These are phyloP conservation scores for Cladopsammia gracilis DNA, from an alignment of 64 coral and sea anemone species.

Conservation along the genomic window DNA sequence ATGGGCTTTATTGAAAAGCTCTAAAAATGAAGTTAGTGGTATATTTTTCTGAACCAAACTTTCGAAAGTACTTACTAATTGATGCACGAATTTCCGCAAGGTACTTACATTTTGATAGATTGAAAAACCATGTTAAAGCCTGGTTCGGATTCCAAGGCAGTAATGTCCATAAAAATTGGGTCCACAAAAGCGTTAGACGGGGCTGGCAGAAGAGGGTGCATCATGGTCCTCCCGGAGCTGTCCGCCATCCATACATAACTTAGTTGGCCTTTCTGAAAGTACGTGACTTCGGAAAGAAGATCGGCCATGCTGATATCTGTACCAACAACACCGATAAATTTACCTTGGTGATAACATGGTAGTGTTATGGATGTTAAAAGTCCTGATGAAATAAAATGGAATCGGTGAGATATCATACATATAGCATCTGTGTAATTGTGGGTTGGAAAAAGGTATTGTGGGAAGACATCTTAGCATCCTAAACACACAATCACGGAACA, in stretches of 20 bases:
- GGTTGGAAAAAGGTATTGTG: too few species aligned
- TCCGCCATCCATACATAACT: conserved; percentile 74
- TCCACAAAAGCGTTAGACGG: conserved; percentile 41
- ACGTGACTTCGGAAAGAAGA: conserved; percentile 67
- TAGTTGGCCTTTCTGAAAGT: conserved; percentile 66
- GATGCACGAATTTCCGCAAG: neutral
- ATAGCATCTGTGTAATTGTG: too few species aligned
- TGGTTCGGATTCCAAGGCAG: conserved; percentile 53
- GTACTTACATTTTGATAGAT: conserved; percentile 52
- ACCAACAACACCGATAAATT: conserved; percentile 75
- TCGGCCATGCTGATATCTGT: conserved; percentile 72
- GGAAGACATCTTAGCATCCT: too few species aligned
- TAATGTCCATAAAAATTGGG: conserved; percentile 77
- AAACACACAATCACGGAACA: too few species aligned
- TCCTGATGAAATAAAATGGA: conserved; percentile 9
- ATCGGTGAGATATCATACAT: neutral
- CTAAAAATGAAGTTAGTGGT: too few species aligned
- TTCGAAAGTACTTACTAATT: conserved; percentile 6
- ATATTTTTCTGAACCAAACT: too few species aligned
- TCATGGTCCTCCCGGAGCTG: conserved; percentile 69
- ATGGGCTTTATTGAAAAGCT: too few species aligned
- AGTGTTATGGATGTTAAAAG: conserved; percentile 63
- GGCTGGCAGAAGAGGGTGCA: conserved; percentile 77
- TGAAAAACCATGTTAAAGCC: conserved; percentile 20
- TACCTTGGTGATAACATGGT: conserved; percentile 61